These are phyloP conservation scores for Cyclophora punctaria DNA, from an alignment of 2,888 invertebrate genomes.

Conservation along the genomic window DNA sequence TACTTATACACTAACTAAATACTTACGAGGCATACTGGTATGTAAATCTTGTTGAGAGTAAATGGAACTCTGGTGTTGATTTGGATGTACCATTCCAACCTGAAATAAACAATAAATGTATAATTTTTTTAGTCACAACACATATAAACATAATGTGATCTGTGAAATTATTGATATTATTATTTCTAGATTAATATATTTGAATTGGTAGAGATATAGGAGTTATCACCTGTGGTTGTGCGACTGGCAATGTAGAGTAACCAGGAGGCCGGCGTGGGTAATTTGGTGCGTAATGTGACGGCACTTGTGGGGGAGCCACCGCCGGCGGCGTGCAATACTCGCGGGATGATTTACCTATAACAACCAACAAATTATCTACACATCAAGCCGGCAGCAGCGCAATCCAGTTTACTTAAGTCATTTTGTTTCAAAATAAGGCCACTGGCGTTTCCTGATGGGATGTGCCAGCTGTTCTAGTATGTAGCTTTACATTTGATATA, in stretches of 20 bases:
- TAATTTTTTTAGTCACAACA: too few relatives aligned
- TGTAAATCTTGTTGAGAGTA: constrained; percentile 79
- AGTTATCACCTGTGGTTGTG: constrained; percentile 56
- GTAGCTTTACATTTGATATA: too few relatives aligned
- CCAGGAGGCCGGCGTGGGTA: constrained; percentile 89
- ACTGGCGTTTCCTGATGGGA: too few relatives aligned
- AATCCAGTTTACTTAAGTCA: too few relatives aligned
- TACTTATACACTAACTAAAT: not conserved
- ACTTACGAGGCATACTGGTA: constrained; percentile 89
- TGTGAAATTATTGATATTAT: not conserved
- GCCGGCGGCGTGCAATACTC: constrained; percentile 97
- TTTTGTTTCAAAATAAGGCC: too few relatives aligned
- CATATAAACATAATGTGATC: not conserved
- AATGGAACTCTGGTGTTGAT: constrained; percentile 77
- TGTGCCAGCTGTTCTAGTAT: too few relatives aligned
- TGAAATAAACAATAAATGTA: constrained; percentile 27
- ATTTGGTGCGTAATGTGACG: constrained; percentile 97
- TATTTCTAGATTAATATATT: not conserved
- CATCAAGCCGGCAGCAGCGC: too few relatives aligned
- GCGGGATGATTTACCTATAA: constrained; percentile 81
- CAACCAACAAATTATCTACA: too few relatives aligned
- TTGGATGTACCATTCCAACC: constrained; percentile 92
- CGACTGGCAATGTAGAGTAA: constrained; percentile 89
- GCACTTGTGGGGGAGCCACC: constrained; percentile 96
- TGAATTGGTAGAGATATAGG: not conserved